Base-by-base conservation (phyloP, 2,113 vertebrate species). In the Corythoichthys intestinalis region DNA sequence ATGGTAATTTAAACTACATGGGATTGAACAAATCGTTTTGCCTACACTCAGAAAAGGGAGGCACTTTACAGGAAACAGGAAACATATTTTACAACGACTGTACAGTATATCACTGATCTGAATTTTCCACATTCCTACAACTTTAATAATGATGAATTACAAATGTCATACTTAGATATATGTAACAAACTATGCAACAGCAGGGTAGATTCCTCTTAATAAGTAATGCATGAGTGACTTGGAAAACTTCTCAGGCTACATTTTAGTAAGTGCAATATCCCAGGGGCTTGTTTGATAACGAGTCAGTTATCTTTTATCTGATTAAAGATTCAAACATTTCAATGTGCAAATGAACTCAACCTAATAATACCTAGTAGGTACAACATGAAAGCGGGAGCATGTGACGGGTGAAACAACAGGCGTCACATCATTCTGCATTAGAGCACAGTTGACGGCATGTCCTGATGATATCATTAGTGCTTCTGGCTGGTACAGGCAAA, bases 401-500 rank as follows among this genome's bases (percentile, higher is more conserved):
- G 37, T 13, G 53, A 58, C 56, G 39, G 28, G 80, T 74, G 76
- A 75, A 81, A 76, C 79, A 79, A 71, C 53, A 62, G 71, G 79
- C 69, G 54, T 84, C 83, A 78, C 81, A 87, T 89, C 75, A 81
- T 75, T 89, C 83, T 88, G 88, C 67, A 77, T 89, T 90, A 91
- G 73, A 68, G 77, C 65, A 66, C 70, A 59, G 82, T 75, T 81
- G 83, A 85, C 80, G 80, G 79, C 77, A 75, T 75, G 81, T 88
- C 80, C 78, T 91, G 85, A 90, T 90, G 86, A 86, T 85, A 90
- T 89, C 88, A 90, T 90, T 90, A 90, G 80, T 71, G 85, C 73
- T 80, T 77, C 80, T 83, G 83, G 84, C 79, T 84, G 82, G 80
- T 85, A 86, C 78, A 75, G 87, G 82, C 82, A 85, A 87, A 90